A percentile compares a stretch with the other conserved stretches of the same genome.
Conservation (phyloP, 2,113 vertebrate species). For the Sorex fumeus region DNA sequence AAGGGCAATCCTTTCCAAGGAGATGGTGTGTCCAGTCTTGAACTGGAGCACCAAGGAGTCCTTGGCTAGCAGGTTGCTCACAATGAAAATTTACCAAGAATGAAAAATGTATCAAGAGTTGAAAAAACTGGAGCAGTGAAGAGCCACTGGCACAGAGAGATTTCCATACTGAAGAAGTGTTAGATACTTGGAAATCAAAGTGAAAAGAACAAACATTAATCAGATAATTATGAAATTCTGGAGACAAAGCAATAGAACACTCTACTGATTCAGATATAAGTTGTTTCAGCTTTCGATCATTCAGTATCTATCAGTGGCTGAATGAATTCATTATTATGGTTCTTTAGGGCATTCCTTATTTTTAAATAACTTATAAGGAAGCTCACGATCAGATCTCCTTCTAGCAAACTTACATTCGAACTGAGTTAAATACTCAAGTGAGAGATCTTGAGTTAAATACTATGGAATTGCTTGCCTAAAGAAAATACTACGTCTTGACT, state of each 20-base stretch:
- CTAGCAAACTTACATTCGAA: slow-evolving; percentile 45
- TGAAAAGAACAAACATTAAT: neutral
- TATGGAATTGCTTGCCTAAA: slow-evolving; percentile 49
- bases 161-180: neutral
- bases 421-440: slow-evolving; percentile 66
- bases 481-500: neutral
- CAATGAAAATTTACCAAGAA: neutral
- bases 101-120: neutral
- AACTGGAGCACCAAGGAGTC: neutral
- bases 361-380: slow-evolving; percentile 30
- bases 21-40: neutral
- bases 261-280: neutral
- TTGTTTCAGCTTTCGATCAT: neutral
- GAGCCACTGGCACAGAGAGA: neutral
- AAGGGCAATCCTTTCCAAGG: neutral
- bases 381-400: slow-evolving; percentile 38
- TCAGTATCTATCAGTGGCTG: neutral
- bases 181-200: neutral
- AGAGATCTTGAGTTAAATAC: slow-evolving; percentile 68
- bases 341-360: neutral
- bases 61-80: slow-evolving; percentile 5
- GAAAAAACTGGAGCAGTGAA: neutral
- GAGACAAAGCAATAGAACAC: neutral
- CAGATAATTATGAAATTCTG: slow-evolving; percentile 33
- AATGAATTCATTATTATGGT: neutral